Evolutionary conservation across 2,888 invertebrate genomes (phyloP), one percentile per base, ranked within the genome.

Genomic region (Ochropacha duplaris): DNA sequence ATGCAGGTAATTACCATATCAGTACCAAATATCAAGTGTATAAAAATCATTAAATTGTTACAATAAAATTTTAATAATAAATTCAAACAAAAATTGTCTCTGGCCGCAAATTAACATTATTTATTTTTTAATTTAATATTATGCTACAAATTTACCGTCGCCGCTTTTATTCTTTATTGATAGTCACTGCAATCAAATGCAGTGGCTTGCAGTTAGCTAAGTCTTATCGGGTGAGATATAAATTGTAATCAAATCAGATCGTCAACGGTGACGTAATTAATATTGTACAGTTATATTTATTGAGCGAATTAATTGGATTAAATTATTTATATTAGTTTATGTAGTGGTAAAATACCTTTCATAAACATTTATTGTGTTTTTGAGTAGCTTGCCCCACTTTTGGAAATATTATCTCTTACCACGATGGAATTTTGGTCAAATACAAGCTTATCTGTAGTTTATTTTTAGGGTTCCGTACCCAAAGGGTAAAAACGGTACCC

Each of bases 181-280:
- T 57, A 54, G 49, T 4, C 44, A 19, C 14, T 19, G 56, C 54
- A 55, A 57, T 57, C 49, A 31, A 54, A 26, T 36, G 49, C 50
- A 44, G 44, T 44, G 19, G 44, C 44, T 19, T 44, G 54, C 60
- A 57, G 50, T 57, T 60, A 55, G 36, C 57, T 50, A 60, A 60
- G 14, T 39, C 57, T 52, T 54, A 39, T 31, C 34, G 39, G 55
- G 57, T 54, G 2, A 56, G 56, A 50, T 44, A 56, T 60, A 60
- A 60, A 60, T 60, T 60, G 19, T 54, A 60, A 57, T 60, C 57
- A 60, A 60, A 60, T 57, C 55, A 54, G 50, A 54, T 19, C 28
- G n/a, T 22, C 19, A 57, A 56, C 57, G 56, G 60, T 55, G 44
- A 36, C 55, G 44, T 60, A 24, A 57, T 50, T 54, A 50, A 54